A percentile compares a stretch with the other conserved stretches of the same genome.
Conservation (phyloP, 2,113 vertebrate species). For the Odocoileus hemionus region DNA sequence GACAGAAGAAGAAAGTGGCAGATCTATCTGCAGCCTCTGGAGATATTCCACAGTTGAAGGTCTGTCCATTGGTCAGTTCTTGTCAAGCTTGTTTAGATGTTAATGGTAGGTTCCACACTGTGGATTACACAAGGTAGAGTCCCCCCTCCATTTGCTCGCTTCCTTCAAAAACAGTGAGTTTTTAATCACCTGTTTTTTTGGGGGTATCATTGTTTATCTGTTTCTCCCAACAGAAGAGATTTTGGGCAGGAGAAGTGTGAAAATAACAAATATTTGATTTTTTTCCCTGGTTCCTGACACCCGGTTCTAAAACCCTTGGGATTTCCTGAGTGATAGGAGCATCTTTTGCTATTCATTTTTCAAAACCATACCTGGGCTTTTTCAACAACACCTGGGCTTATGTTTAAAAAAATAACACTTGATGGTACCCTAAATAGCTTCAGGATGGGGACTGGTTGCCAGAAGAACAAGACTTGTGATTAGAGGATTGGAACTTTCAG, state of each 20-base stretch:
- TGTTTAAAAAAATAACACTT: neutral
- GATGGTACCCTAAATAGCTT: neutral
- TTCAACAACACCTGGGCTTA: neutral
- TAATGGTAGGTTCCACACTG: neutral
- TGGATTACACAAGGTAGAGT: neutral
- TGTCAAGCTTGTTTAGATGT: neutral
- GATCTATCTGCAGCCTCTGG: neutral
- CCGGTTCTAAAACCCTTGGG: neutral
- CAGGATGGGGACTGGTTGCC: neutral
- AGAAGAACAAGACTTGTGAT: neutral
- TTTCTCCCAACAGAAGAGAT: neutral
- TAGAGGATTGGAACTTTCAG: neutral
- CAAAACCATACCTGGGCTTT: neutral
- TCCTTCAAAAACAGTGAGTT: neutral
- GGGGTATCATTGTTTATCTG: neutral
- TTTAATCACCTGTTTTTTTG: neutral
- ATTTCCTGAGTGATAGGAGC: neutral
- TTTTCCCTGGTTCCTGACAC: neutral
- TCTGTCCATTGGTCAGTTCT: neutral
- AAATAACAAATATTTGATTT: neutral
- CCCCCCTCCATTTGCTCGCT: neutral
- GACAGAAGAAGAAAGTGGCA: neutral
- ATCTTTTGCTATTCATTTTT: neutral
- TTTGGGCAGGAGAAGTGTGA: neutral
- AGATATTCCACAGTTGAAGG: neutral